Conservation (phyloP, 2,888 invertebrate species). For the Apamea crenata region DNA sequence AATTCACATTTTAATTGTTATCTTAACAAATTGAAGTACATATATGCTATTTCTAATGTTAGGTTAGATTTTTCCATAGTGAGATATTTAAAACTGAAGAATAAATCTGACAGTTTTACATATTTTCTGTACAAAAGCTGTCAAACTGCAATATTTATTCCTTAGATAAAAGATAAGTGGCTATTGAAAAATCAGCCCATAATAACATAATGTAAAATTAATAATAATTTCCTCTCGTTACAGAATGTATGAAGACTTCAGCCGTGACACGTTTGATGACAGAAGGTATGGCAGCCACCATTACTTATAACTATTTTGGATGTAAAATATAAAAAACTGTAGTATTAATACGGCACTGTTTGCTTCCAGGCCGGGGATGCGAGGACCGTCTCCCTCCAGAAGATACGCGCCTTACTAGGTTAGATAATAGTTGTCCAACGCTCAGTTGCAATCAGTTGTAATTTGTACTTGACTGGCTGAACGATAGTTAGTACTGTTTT, state of each 20-base stretch:
- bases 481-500: constrained; percentile 74
- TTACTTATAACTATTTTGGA: constrained; percentile 17
- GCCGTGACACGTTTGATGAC: constrained; percentile 96
- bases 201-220: background rate
- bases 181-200: background rate
- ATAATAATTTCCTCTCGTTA: constrained; percentile 69
- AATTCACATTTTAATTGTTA: background rate
- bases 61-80: background rate
- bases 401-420: constrained; percentile 95
- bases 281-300: constrained; percentile 91
- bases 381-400: constrained; percentile 95
- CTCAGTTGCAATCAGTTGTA: constrained; percentile 71
- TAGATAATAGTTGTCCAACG: constrained; percentile 68
- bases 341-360: constrained; percentile 65
- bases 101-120: background rate
- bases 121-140: no score
- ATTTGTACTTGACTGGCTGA: constrained; percentile 77
- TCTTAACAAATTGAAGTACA: background rate
- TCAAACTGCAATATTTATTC: background rate
- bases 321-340: background rate
- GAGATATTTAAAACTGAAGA: background rate
- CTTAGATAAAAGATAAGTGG: background rate
- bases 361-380: constrained; percentile 93
- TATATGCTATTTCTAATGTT: background rate
- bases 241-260: constrained; percentile 96